Conservation (phyloP, 2,113 vertebrate genomes). For the Pomatostomus ruficeps region DNA sequence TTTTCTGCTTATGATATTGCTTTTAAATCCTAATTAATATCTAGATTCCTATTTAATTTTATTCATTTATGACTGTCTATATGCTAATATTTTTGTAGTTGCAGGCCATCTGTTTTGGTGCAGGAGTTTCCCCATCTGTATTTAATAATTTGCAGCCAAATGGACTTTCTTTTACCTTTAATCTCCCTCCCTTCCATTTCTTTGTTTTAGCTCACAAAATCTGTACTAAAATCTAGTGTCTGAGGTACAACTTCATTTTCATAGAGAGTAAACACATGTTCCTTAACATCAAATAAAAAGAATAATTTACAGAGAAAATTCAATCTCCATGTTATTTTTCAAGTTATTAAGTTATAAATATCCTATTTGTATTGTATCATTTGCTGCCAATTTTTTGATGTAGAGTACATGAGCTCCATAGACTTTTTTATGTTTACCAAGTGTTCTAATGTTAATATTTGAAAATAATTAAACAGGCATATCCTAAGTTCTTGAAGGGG, state of each 20-base stretch:
- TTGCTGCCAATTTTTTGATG: background rate
- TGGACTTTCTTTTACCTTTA: background rate
- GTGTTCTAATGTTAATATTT: background rate
- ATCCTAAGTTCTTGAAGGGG: background rate
- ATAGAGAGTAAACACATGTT: background rate
- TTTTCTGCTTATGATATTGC: background rate
- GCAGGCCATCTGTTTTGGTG: constrained; percentile 28
- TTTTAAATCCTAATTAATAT: constrained; percentile 65
- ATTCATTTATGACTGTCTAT: constrained; percentile 24
- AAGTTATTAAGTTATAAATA: background rate
- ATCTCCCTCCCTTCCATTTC: background rate
- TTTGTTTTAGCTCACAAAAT: background rate
- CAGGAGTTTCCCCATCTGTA: constrained; percentile 11
- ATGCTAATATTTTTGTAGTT: constrained; percentile 46
- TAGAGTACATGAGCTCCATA: background rate
- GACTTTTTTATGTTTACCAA: background rate
- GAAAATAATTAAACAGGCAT: background rate
- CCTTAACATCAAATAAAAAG: background rate
- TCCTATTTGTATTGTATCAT: background rate
- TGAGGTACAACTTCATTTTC: background rate
- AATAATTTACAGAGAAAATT: background rate
- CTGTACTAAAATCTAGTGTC: background rate
- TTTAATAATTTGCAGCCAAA: constrained; percentile 40
- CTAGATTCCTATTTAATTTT: constrained; percentile 35
- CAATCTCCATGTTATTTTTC: background rate